These are phyloP conservation scores for Labia minor DNA, from an alignment of 2,888 invertebrate species.

Conservation along the genomic window DNA sequence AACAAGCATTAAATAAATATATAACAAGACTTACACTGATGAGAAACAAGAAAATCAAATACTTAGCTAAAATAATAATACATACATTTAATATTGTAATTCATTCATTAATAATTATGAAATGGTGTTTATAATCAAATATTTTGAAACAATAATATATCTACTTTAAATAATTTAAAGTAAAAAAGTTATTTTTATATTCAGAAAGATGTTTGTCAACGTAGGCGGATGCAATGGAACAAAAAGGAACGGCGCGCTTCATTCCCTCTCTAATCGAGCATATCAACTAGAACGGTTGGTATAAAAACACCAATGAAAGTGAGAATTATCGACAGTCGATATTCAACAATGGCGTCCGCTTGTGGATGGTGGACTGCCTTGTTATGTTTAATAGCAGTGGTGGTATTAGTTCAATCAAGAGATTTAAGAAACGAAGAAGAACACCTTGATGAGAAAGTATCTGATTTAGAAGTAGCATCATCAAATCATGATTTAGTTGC, in stretches of 20 bases:
- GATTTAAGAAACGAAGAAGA: neutral
- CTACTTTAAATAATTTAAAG: no score
- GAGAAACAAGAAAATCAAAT: no score
- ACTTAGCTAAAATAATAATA: no score
- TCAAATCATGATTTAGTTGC: conserved; percentile 22
- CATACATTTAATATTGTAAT: no score
- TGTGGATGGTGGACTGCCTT: neutral
- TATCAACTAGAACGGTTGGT: neutral
- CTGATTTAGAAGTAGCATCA: conserved; percentile 34
- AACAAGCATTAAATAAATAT: no score
- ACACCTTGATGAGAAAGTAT: conserved; percentile 18
- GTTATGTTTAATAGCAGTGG: neutral
- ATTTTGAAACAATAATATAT: no score
- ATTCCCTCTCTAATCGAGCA: neutral
- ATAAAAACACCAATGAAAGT: neutral
- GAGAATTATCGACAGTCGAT: neutral
- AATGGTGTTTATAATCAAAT: no score
- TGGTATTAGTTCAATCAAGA: neutral
- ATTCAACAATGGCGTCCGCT: neutral
- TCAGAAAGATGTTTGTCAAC: no score
- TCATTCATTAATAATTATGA: no score
- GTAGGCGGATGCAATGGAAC: neutral
- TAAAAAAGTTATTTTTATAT: no score
- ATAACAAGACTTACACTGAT: no score
- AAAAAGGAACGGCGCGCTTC: neutral